Percentiles rank a stretch among this genome's conserved stretches.
phyloP scores from a whole-genome alignment of 2,113 vertebrate species.

The Cryptotis parvus region DNA sequence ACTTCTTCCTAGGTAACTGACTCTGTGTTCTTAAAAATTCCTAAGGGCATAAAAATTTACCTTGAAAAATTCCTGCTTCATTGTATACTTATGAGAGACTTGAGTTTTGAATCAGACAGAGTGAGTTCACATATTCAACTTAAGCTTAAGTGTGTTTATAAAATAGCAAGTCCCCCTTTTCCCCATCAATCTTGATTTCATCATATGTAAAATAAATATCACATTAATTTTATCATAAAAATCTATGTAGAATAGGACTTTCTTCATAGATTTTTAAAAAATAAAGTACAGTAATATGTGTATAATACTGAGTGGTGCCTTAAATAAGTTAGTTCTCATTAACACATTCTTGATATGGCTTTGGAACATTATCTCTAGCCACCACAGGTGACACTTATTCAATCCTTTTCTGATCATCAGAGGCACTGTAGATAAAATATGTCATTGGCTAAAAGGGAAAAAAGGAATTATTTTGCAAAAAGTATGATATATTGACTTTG shows the following conservation, averaged over 20 bases:
- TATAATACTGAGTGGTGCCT: neutral
- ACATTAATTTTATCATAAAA: too few species aligned
- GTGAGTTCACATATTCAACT: neutral
- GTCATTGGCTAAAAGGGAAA: constrained; percentile 52
- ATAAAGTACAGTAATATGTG: neutral
- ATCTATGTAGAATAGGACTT: too few species aligned
- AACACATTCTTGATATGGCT: neutral
- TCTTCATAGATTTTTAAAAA: neutral
- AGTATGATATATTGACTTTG: constrained; percentile 27
- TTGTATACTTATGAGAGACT: constrained; percentile 12
- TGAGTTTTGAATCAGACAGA: neutral
- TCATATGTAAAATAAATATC: neutral
- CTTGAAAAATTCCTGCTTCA: neutral
- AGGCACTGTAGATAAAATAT: neutral
- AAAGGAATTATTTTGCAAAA: constrained; percentile 28
- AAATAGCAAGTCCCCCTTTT: neutral
- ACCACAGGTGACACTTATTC: neutral
- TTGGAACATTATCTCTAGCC: neutral
- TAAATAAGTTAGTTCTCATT: neutral
- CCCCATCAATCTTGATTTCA: too few species aligned
- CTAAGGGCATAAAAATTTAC: neutral
- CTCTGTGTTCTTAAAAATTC: neutral
- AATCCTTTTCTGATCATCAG: neutral
- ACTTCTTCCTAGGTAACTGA: neutral
- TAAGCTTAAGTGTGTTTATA: neutral